These are phyloP conservation scores for Scatophagus argus DNA, from an alignment of 2,113 vertebrate genomes.

Conservation along the genomic window DNA sequence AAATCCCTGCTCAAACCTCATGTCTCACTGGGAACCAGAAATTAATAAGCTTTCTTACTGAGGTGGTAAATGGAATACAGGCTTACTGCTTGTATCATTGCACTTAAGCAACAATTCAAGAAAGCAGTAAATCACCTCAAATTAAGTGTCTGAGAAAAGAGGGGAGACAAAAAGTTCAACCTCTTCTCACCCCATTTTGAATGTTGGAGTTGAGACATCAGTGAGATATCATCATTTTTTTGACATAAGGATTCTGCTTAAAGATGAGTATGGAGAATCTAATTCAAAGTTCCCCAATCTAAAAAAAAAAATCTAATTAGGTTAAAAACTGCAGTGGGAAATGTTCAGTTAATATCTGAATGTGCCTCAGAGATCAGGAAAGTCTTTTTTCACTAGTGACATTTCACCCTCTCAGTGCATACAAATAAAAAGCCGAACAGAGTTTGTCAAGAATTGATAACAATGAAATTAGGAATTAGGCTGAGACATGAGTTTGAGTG, in stretches of 20 bases:
- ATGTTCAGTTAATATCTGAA: not conserved
- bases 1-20: conserved; percentile 50
- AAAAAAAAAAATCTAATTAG: too few species aligned
- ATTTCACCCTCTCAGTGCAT: conserved; percentile 20
- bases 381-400: not conserved
- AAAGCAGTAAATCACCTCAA: conserved; percentile 4
- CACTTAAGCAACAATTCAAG: conserved; percentile 7
- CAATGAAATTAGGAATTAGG: conserved; percentile 27
- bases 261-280: not conserved
- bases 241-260: not conserved
- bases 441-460: conserved; percentile 30
- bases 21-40: conserved; percentile 29
- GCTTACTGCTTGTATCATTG: conserved; percentile 15
- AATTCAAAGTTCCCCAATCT: too few species aligned
- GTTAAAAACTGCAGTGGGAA: not conserved
- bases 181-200: too few species aligned
- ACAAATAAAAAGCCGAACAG: not conserved
- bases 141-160: not conserved
- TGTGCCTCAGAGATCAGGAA: not conserved
- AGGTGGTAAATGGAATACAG: conserved; percentile 57
- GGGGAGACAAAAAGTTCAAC: too few species aligned
- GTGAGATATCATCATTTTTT: too few species aligned
- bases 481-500: not conserved
- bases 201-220: too few species aligned
- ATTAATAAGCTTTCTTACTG: conserved; percentile 57